Evolutionary conservation across 92 coral and sea anemone species (phyloP).

Genomic region (Palythoa heliodiscus): DNA sequence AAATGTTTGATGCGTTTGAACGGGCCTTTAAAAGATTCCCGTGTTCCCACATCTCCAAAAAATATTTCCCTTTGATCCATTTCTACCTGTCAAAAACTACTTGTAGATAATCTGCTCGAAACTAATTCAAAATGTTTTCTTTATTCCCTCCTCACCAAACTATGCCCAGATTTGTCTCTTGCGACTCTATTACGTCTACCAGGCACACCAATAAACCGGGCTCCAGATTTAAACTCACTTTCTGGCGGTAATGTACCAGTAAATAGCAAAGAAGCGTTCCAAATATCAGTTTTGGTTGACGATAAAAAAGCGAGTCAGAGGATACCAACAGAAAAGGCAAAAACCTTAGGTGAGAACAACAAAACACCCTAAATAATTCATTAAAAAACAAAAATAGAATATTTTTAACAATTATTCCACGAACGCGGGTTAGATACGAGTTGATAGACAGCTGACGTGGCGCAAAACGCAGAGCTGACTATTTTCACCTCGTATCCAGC

Average conservation of each 20-base stretch:
- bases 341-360: constrained; percentile 1
- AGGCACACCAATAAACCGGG: neutral
- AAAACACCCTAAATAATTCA: neutral
- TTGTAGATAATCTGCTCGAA: neutral
- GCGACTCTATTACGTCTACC: neutral
- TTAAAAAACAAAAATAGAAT: too few relatives aligned
- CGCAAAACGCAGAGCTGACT: too few relatives aligned
- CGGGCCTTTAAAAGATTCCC: too few relatives aligned
- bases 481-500: too few relatives aligned
- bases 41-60: too few relatives aligned
- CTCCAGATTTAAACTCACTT: neutral
- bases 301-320: constrained; percentile 4
- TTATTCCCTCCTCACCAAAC: neutral
- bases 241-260: neutral
- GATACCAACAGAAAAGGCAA: constrained; percentile 12
- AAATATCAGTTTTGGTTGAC: constrained; percentile 7
- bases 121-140: neutral
- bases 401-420: too few relatives aligned
- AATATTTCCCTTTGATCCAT: too few relatives aligned
- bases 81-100: neutral
- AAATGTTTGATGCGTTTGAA: too few relatives aligned
- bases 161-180: neutral
- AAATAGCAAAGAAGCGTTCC: neutral
- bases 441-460: too few relatives aligned
- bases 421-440: too few relatives aligned